Percentiles rank a stretch among this genome's conserved stretches.
Evolutionary conservation across 2,113 vertebrate species (phyloP).

Genomic region (rat (Rattus norvegicus)): DNA sequence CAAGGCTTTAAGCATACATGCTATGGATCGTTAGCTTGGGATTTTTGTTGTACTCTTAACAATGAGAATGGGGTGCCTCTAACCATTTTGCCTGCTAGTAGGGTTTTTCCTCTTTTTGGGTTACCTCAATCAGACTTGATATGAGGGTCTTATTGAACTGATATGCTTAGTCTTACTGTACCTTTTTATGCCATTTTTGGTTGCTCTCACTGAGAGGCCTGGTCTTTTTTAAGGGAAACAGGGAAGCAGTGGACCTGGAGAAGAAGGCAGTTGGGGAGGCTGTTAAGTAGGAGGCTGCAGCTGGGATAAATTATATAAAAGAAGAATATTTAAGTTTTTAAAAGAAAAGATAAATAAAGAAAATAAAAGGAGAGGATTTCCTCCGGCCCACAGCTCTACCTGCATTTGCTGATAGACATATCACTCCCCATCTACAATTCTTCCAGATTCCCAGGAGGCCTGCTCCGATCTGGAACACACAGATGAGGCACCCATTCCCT

Average conservation of each 20-base stretch:
- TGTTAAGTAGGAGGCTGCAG: not conserved
- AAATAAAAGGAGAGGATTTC: not conserved
- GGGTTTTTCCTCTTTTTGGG: not conserved
- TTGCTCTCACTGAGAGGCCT: not conserved
- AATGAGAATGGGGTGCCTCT: not conserved
- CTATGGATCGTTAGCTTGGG: not conserved
- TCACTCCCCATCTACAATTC: too few species aligned
- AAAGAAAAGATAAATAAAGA: not conserved
- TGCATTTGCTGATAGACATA: too few species aligned
- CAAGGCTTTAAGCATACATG: not conserved
- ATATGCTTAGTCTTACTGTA: not conserved
- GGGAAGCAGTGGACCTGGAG: not conserved
- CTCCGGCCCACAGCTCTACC: too few species aligned
- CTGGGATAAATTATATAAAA: not conserved
- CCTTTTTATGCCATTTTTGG: not conserved
- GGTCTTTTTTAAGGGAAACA: not conserved
- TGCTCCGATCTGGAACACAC: too few species aligned
- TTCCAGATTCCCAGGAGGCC: too few species aligned
- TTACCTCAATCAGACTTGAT: not conserved
- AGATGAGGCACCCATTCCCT: too few species aligned
- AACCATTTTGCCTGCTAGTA: not conserved
- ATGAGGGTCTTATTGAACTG: not conserved
- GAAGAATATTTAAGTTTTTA: not conserved
- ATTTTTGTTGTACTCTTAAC: not conserved
- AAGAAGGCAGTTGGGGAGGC: too few species aligned